phyloP scores from a whole-genome alignment of 2,797 vertebrate species.

The Acestrorhynchus altus region DNA sequence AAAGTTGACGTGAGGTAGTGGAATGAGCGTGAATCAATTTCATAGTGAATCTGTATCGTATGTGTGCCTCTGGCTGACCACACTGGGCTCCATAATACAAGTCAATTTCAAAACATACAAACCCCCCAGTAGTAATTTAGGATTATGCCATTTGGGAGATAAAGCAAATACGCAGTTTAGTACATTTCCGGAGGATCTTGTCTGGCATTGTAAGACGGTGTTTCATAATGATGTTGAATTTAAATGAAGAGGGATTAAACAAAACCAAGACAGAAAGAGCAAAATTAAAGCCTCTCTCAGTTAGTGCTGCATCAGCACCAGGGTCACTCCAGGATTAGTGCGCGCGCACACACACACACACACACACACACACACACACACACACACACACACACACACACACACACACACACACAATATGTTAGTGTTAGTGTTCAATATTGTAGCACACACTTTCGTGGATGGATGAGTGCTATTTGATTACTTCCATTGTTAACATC shows the following conservation, averaged over 20 bases:
- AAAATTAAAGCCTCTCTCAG: slow-evolving; percentile 1
- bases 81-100: slow-evolving; percentile 12
- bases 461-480: neutral
- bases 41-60: neutral
- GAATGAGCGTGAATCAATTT: neutral
- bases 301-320: slow-evolving; percentile 6
- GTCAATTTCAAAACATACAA: slow-evolving; percentile 10
- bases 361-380: neutral
- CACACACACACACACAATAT: too few relatives aligned
- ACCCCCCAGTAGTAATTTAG: slow-evolving; percentile 26
- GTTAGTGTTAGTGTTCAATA: too few relatives aligned
- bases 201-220: slow-evolving; percentile 15
- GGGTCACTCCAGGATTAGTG: slow-evolving; percentile 9
- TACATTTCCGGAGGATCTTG: slow-evolving; percentile 10
- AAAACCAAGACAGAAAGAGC: neutral
- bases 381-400: too few relatives aligned
- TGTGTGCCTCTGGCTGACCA: slow-evolving; percentile 6
- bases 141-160: slow-evolving; percentile 10
- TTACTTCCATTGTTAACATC: neutral
- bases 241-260: slow-evolving; percentile 29
- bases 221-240: slow-evolving; percentile 26
- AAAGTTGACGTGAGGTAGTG: neutral
- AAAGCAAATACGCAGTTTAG: slow-evolving; percentile 9
- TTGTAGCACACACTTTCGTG: neutral
- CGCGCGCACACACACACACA: neutral